Percentiles rank a stretch among this genome's conserved stretches.
Conservation (phyloP, 1,140 invertebrate genomes). For the Brachionus sp. region DNA sequence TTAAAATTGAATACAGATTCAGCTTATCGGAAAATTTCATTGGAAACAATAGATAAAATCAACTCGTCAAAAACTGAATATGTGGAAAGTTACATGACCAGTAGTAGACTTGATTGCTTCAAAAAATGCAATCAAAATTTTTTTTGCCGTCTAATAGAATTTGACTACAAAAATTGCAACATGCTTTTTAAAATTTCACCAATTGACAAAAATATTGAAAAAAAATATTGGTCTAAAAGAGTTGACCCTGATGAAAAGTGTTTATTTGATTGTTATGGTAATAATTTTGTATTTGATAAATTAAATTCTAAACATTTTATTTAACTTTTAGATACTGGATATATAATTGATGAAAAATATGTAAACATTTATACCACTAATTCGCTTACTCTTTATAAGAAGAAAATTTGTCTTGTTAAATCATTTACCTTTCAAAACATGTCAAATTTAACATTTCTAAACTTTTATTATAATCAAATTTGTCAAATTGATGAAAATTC, state of each 20-base stretch:
- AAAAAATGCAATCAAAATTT: not conserved
- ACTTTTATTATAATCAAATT: not conserved
- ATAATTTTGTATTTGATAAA: not conserved
- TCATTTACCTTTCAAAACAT: not conserved
- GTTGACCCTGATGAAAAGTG: not conserved
- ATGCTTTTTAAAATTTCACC: not conserved
- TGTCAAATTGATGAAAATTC: not conserved
- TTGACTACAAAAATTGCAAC: not conserved
- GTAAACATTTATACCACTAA: not conserved
- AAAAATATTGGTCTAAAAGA: not conserved
- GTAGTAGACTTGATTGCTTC: not conserved
- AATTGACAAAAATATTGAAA: not conserved
- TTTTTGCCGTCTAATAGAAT: not conserved
- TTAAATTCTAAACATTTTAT: not conserved
- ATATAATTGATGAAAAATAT: not conserved
- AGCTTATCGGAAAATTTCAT: not conserved
- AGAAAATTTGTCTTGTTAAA: not conserved
- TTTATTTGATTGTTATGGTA: not conserved
- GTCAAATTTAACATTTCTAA: not conserved
- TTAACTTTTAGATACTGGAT: not conserved
- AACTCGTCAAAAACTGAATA: not conserved
- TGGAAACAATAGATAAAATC: not conserved
- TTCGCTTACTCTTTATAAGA: not conserved
- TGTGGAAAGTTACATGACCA: not conserved
- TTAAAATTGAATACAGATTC: not conserved